Percentiles rank a stretch among this genome's conserved stretches.
These are phyloP conservation scores for Lamellibrachia luymesi DNA, from an alignment of 1,140 invertebrate species.

Conservation along the genomic window DNA sequence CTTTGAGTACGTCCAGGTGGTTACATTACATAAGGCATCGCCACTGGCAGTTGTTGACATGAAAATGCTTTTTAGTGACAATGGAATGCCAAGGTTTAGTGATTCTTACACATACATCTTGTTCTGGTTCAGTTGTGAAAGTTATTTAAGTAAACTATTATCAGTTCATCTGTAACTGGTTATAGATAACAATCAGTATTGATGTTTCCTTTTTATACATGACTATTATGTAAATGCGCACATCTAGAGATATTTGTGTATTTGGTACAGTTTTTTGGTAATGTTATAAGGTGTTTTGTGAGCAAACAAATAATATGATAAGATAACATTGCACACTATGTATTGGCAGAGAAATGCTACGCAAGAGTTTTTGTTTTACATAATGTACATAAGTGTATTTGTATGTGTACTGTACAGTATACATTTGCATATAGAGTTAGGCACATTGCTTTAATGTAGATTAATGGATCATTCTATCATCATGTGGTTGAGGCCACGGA, in stretches of 20 bases:
- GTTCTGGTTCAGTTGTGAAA: not conserved
- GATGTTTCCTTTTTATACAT: not conserved
- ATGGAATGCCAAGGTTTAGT: not conserved
- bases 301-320: not conserved
- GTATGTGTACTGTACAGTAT: not conserved
- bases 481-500: too few species aligned
- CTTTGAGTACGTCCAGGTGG: not conserved
- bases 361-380: not conserved
- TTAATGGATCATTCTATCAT: not conserved
- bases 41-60: not conserved
- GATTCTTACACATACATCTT: not conserved
- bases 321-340: not conserved
- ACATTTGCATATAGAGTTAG: not conserved
- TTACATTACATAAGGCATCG: not conserved
- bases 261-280: not conserved
- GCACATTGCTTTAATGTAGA: not conserved
- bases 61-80: not conserved
- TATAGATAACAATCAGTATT: not conserved
- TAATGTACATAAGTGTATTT: not conserved
- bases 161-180: not conserved
- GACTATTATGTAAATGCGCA: slow-evolving; percentile 1
- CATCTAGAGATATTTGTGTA: not conserved
- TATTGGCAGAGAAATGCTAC: not conserved
- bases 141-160: not conserved
- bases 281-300: not conserved